Conservation (phyloP, 2,888 invertebrate genomes). For the Zhuqinia jingwanae region DNA sequence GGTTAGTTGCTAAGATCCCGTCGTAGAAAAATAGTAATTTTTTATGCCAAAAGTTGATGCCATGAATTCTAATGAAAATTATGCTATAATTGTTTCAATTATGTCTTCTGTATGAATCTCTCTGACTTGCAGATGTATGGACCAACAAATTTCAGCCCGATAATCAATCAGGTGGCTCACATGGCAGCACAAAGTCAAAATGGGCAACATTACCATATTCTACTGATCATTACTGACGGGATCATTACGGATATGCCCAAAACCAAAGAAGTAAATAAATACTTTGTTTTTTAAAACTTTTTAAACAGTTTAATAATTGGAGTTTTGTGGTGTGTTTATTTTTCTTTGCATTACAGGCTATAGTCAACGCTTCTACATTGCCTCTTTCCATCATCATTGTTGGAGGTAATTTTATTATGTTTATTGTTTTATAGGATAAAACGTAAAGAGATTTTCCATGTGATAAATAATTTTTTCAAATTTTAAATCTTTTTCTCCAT, state of each 20-base stretch:
- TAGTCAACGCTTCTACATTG: conserved; percentile 83
- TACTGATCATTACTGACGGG: conserved; percentile 84
- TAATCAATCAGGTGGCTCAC: conserved; percentile 81
- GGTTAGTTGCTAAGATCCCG: conserved; percentile 53
- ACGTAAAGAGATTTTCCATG: too few relatives aligned
- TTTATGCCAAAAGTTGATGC: too few relatives aligned
- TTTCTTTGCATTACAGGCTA: conserved; percentile 80
- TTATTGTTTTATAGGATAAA: too few relatives aligned
- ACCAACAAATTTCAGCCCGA: conserved; percentile 84
- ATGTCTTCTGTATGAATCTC: not conserved
- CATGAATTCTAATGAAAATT: too few relatives aligned
- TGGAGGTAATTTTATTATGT: conserved; percentile 80
- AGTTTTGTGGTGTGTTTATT: not conserved
- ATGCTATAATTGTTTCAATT: too few relatives aligned
- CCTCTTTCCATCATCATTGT: conserved; percentile 85
- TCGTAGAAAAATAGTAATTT: too few relatives aligned
- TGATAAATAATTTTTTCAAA: too few relatives aligned
- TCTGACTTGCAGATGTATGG: conserved; percentile 82
- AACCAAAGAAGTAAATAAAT: conserved; percentile 81
- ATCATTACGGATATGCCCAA: conserved; percentile 84
- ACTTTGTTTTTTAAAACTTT: too few relatives aligned
- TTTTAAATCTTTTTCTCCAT: not conserved
- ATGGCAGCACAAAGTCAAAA: conserved; percentile 81
- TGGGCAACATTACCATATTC: conserved; percentile 82
- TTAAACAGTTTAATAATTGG: too few relatives aligned